Conservation (phyloP, 2,113 vertebrate genomes). For the Pholis gunnellus region DNA sequence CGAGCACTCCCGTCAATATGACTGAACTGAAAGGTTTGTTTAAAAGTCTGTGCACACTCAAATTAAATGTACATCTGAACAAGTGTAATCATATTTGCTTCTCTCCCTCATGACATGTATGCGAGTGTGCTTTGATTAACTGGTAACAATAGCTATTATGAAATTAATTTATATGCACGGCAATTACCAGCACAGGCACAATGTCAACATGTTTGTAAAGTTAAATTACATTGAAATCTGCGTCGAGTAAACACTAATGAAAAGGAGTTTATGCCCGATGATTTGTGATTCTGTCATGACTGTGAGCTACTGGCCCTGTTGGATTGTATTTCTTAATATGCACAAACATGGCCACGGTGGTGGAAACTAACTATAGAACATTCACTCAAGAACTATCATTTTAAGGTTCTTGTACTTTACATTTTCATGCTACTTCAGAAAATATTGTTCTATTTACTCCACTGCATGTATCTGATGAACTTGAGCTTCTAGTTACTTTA, state of each 20-base stretch:
- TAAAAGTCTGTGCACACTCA: constrained; percentile 11
- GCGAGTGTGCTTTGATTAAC: constrained; percentile 44
- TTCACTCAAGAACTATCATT: neutral
- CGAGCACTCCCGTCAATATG: neutral
- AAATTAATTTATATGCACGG: constrained; percentile 42
- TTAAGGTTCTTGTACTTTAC: neutral
- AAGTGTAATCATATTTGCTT: constrained; percentile 40
- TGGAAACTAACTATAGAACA: neutral
- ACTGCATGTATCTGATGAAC: neutral
- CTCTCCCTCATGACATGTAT: constrained; percentile 17
- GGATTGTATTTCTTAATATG: neutral
- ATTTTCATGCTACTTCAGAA: neutral
- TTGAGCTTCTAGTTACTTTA: neutral
- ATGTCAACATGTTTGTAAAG: constrained; percentile 19
- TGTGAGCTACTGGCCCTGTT: neutral
- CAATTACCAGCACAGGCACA: constrained; percentile 16
- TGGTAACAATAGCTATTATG: constrained; percentile 51
- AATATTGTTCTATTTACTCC: neutral
- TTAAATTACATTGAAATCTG: neutral
- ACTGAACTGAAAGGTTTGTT: neutral
- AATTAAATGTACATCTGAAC: constrained; percentile 32
- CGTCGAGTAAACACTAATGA: neutral
- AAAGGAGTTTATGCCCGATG: neutral
- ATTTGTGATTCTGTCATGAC: neutral
- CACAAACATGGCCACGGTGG: neutral